Conservation (phyloP, 1,140 invertebrate species). For the Trissolcus basalis region DNA sequence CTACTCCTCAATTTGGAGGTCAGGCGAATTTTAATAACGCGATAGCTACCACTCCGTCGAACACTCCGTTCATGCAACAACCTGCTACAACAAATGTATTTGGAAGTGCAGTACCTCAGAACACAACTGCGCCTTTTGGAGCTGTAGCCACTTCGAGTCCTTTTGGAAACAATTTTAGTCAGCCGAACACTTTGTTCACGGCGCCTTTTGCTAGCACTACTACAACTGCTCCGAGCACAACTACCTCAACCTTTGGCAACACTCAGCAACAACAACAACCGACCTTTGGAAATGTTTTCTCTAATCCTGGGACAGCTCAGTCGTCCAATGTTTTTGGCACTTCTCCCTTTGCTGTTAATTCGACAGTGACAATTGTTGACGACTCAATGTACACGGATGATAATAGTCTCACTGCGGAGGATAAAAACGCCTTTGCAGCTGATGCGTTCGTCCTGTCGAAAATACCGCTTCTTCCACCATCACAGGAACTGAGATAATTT, state of each 20-base stretch:
- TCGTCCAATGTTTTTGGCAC: conserved; percentile 52
- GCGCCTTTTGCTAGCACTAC: conserved; percentile 31
- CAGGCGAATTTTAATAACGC: conserved; percentile 58
- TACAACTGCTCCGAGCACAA: conserved; percentile 10
- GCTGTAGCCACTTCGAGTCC: conserved; percentile 10
- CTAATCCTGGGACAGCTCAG: conserved; percentile 36
- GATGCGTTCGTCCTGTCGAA: conserved; percentile 65
- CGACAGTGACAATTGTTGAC: conserved; percentile 54
- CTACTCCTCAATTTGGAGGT: conserved; percentile 44
- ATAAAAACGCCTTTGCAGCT: conserved; percentile 63
- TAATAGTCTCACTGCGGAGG: conserved; percentile 65
- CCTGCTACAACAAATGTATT: conserved; percentile 32
- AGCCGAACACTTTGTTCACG: conserved; percentile 13
- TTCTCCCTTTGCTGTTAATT: conserved; percentile 44
- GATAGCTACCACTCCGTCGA: conserved; percentile 4
- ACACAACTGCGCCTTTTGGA: conserved; percentile 32
- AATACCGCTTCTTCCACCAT: conserved; percentile 69
- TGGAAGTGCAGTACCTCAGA: conserved; percentile 12
- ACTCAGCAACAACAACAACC: background rate
- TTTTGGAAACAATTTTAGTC: conserved; percentile 35
- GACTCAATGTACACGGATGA: conserved; percentile 64
- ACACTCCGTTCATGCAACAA: conserved; percentile 42
- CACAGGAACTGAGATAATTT: conserved; percentile 67
- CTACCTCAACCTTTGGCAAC: conserved; percentile 33
- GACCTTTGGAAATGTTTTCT: conserved; percentile 11